Percentiles rank a stretch among this genome's conserved stretches.
Conservation (phyloP, 92 coral and sea anemone genomes). For the Phenganax marumi region DNA sequence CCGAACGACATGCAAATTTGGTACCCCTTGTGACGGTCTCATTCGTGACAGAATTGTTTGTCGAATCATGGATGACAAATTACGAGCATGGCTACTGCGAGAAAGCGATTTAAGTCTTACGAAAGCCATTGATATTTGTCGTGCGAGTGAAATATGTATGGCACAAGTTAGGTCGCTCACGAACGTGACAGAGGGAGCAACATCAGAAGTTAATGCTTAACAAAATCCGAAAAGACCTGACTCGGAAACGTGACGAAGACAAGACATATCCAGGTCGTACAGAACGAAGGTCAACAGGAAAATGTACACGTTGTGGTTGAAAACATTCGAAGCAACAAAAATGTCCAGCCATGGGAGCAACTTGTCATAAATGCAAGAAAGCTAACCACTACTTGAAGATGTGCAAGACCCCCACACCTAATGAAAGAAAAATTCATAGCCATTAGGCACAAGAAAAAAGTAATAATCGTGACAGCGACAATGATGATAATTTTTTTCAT, state of each 20-base stretch:
- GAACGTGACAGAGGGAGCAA: no score
- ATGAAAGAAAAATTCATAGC: background rate
- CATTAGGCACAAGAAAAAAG: background rate
- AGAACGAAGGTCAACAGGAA: no score
- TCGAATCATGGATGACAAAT: slow-evolving; percentile 26
- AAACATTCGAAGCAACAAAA: no score
- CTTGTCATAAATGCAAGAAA: no score
- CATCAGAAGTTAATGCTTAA: background rate
- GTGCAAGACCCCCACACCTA: background rate
- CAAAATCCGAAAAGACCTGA: background rate
- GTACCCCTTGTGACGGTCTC: no score
- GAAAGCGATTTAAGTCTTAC: slow-evolving; percentile 1
- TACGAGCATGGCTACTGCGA: slow-evolving; percentile 24
- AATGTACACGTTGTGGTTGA: no score
- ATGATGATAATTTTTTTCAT: background rate
- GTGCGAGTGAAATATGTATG: background rate
- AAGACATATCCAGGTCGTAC: no score
- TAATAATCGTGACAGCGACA: background rate
- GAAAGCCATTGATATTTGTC: slow-evolving; percentile 9
- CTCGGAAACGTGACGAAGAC: no score
- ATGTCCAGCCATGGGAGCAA: background rate
- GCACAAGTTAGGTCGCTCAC: background rate
- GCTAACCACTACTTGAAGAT: background rate
- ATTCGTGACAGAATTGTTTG: slow-evolving; percentile 27
- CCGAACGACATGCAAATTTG: no score